Percentiles rank a stretch among this genome's conserved stretches.
Conservation (phyloP, 1,140 invertebrate genomes). For the Fopius arisanus region DNA sequence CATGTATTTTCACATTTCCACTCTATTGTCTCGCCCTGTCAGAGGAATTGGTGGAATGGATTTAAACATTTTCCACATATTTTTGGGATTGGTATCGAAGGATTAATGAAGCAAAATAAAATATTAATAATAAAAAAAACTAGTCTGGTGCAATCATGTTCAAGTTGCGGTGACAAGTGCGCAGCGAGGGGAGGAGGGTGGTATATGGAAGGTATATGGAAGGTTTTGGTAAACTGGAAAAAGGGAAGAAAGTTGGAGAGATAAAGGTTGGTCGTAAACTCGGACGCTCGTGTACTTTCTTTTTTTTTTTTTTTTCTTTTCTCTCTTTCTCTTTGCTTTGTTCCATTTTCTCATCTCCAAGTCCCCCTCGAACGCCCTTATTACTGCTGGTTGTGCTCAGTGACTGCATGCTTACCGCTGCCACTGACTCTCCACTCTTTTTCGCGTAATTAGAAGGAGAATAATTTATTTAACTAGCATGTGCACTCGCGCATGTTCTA, state of each 20-base stretch:
- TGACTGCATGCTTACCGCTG: constrained; percentile 22
- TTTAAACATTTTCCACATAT: too few species aligned
- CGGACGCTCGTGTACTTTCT: constrained; percentile 7
- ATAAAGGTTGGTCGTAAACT: constrained; percentile 28
- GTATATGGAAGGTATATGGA: constrained; percentile 13
- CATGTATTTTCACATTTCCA: too few species aligned
- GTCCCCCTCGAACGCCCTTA: constrained; percentile 2
- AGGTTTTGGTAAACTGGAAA: constrained; percentile 11
- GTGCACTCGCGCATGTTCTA: constrained; percentile 37
- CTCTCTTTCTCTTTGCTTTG: constrained; percentile 18
- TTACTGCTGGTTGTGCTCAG: not conserved
- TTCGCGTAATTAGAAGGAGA: constrained; percentile 53
- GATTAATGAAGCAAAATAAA: not conserved
- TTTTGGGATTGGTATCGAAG: too few species aligned
- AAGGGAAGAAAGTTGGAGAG: constrained; percentile 25
- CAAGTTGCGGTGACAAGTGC: not conserved
- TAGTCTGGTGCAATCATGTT: constrained; percentile 49
- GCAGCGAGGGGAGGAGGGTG: not conserved
- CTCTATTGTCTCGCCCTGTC: too few species aligned
- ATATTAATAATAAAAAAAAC: constrained; percentile 28
- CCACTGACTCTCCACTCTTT: constrained; percentile 50
- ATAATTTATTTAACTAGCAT: constrained; percentile 57
- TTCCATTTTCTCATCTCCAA: constrained; percentile 12
- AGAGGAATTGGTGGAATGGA: too few species aligned
- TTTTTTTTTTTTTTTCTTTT: constrained; percentile 21